These are phyloP conservation scores for Cabera pusaria DNA, from an alignment of 2,888 invertebrate species.

Conservation along the genomic window DNA sequence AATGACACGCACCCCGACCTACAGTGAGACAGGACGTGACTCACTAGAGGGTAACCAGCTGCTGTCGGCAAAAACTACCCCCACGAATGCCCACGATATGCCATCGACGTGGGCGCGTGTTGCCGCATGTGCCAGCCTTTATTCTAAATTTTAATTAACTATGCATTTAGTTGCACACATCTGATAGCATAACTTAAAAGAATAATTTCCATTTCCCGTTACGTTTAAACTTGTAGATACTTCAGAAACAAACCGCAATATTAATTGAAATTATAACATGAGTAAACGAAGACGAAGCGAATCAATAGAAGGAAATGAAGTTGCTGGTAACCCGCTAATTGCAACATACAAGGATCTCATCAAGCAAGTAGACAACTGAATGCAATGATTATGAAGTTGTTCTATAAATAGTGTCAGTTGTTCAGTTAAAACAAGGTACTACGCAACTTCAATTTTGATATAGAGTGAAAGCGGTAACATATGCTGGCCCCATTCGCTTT, in stretches of 20 bases:
- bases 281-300: too few relatives aligned
- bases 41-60: conserved; percentile 80
- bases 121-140: conserved; percentile 34
- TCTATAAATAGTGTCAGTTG: conserved; percentile 3
- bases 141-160: conserved; percentile 31
- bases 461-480: conserved; percentile 80
- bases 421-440: conserved; percentile 19
- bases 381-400: conserved; percentile 4
- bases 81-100: conserved; percentile 39
- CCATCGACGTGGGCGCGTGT: conserved; percentile 49
- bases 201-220: conserved; percentile 18
- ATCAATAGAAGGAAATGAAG: conserved; percentile 2
- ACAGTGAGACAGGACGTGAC: conserved; percentile 78
- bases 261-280: too few relatives aligned
- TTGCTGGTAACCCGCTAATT: neutral
- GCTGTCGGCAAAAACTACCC: conserved; percentile 79
- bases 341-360: neutral
- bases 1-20: conserved; percentile 79
- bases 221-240: too few relatives aligned
- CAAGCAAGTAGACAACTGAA: neutral
- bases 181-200: conserved; percentile 15
- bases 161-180: conserved; percentile 24
- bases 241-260: too few relatives aligned
- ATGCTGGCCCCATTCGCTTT: conserved; percentile 77
- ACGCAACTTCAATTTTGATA: conserved; percentile 68